phyloP scores from a whole-genome alignment of 2,888 invertebrate genomes.

The Eretmocerus hayati region DNA sequence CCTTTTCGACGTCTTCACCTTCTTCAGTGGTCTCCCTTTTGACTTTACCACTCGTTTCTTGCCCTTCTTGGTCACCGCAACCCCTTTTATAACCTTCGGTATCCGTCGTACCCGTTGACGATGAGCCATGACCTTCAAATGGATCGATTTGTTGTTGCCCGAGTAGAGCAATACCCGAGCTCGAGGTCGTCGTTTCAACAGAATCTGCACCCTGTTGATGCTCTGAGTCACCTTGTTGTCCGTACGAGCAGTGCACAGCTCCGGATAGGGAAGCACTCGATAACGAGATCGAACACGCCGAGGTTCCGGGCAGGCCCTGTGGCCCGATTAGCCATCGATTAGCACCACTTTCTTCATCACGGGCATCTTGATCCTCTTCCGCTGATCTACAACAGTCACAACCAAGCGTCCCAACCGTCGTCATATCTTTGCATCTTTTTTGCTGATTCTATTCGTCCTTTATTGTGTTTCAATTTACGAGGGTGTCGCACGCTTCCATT shows the following conservation, averaged over 20 bases:
- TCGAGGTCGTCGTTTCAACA: conserved; percentile 7
- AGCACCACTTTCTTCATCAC: conserved; percentile 33
- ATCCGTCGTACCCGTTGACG: not conserved
- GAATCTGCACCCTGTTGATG: conserved; percentile 11
- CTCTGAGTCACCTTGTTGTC: conserved; percentile 10
- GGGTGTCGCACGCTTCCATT: no score
- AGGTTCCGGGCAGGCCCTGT: conserved; percentile 35
- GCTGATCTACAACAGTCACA: conserved; percentile 40
- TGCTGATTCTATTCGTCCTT: no score
- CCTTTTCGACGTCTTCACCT: conserved; percentile 7
- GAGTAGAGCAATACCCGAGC: not conserved
- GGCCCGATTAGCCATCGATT: conserved; percentile 44
- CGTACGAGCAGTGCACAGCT: conserved; percentile 23
- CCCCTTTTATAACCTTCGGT: not conserved
- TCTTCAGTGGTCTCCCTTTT: conserved; percentile 12
- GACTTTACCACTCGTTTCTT: no score
- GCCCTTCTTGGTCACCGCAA: conserved; percentile 9
- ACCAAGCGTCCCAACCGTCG: no score
- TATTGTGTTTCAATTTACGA: no score
- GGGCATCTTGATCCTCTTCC: conserved; percentile 37
- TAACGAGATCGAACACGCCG: conserved; percentile 28
- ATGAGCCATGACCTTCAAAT: not conserved
- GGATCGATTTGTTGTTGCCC: not conserved
- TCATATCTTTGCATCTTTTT: no score
- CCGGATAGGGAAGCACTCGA: conserved; percentile 34